These are phyloP conservation scores for Diadromus collaris DNA, from an alignment of 2,888 invertebrate species.

Conservation along the genomic window DNA sequence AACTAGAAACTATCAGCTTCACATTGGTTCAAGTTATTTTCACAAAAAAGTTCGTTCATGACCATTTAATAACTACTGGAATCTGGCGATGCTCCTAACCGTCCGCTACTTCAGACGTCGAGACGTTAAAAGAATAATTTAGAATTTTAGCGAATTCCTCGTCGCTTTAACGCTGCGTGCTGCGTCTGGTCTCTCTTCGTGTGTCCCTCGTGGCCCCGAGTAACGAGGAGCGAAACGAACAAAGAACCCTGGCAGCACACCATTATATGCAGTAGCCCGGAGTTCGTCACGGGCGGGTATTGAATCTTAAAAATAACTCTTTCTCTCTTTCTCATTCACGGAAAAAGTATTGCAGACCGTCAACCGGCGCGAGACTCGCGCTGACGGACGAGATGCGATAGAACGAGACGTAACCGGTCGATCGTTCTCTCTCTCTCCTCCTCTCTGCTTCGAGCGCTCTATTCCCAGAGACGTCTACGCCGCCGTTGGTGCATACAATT, in stretches of 20 bases:
- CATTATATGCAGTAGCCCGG: conserved; percentile 11
- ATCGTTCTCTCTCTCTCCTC: background rate
- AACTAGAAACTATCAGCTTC: too few relatives aligned
- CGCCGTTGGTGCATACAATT: conserved; percentile 29
- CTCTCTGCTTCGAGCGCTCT: conserved; percentile 23
- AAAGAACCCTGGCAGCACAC: conserved; percentile 42
- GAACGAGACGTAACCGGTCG: conserved; percentile 24
- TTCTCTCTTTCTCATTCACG: conserved; percentile 47
- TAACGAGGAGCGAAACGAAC: conserved; percentile 51
- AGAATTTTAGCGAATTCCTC: conserved; percentile 39
- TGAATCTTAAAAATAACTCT: conserved; percentile 58
- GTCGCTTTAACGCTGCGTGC: background rate
- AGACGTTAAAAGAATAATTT: conserved; percentile 45
- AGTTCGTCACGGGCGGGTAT: conserved; percentile 50
- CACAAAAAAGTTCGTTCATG: too few relatives aligned
- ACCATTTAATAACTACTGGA: too few relatives aligned
- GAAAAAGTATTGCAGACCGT: conserved; percentile 49
- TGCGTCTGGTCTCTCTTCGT: background rate
- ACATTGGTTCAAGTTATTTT: too few relatives aligned
- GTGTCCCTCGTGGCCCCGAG: conserved; percentile 36
- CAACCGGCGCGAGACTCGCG: conserved; percentile 31
- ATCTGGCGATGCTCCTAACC: too few relatives aligned
- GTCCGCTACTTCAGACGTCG: too few relatives aligned
- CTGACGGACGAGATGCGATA: conserved; percentile 33
- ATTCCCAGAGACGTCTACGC: conserved; percentile 29